Evolutionary conservation across 2,797 vertebrate genomes (phyloP).

Genomic region (Sebastiscus tertius): DNA sequence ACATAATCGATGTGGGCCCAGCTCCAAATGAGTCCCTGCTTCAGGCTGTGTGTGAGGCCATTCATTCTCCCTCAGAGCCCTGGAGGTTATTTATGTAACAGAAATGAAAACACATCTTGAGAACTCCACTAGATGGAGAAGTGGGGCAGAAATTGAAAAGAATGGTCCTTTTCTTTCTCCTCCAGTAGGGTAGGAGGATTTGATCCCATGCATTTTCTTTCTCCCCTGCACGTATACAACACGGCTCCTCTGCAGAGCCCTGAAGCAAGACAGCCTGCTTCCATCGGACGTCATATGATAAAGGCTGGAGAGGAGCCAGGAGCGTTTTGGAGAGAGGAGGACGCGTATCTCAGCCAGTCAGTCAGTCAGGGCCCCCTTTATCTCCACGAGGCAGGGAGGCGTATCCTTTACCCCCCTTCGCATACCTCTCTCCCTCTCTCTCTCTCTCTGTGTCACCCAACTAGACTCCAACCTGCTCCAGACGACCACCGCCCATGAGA

Average conservation of each 20-base stretch:
- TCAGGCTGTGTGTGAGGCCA: background rate
- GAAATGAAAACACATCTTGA: background rate
- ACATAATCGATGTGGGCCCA: background rate
- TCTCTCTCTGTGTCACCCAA: conserved; percentile 17
- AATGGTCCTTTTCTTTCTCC: conserved; percentile 30
- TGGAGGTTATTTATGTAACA: conserved; percentile 34
- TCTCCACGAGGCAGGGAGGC: conserved; percentile 73
- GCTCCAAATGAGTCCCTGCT: background rate
- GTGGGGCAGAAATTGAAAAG: conserved; percentile 3
- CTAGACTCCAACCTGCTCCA: conserved; percentile 69
- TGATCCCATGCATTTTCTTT: background rate
- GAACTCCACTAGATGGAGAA: conserved; percentile 66
- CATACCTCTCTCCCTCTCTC: conserved; percentile 53
- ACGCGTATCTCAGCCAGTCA: conserved; percentile 57
- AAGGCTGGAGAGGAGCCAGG: conserved; percentile 59
- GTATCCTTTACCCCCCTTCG: conserved; percentile 68
- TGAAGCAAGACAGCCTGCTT: conserved; percentile 26
- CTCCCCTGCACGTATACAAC: conserved; percentile 4
- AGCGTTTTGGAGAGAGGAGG: conserved; percentile 54
- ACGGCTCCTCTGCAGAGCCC: conserved; percentile 13
- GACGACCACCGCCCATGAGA: conserved; percentile 66
- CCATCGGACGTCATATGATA: conserved; percentile 56
- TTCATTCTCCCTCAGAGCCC: background rate
- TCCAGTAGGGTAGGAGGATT: background rate
- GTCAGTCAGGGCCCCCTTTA: conserved; percentile 71